phyloP scores from a whole-genome alignment of 2,113 vertebrate genomes.

The Nipponia nippon region DNA sequence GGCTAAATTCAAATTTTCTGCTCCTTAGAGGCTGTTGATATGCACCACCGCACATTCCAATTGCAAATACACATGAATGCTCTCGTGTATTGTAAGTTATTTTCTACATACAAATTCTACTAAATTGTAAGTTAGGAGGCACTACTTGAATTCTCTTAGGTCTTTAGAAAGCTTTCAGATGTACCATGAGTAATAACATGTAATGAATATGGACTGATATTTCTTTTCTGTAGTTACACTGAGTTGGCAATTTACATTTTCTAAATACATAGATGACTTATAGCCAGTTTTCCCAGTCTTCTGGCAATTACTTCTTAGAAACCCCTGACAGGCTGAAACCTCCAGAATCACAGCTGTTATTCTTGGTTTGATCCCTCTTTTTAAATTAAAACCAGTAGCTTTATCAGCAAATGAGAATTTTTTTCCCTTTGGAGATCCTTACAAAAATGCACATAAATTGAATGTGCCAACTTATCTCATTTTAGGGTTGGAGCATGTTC shows the following conservation, averaged over 20 bases:
- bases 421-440: slow-evolving; percentile 45
- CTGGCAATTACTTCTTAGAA: slow-evolving; percentile 60
- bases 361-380: slow-evolving; percentile 52
- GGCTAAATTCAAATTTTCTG: slow-evolving; percentile 42
- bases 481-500: slow-evolving; percentile 9
- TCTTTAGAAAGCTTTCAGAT: slow-evolving; percentile 67
- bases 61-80: slow-evolving; percentile 35
- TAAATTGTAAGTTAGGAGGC: slow-evolving; percentile 49
- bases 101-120: slow-evolving; percentile 53
- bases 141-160: slow-evolving; percentile 53
- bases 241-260: slow-evolving; percentile 49
- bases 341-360: slow-evolving; percentile 46
- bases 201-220: slow-evolving; percentile 50
- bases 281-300: slow-evolving; percentile 50
- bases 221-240: slow-evolving; percentile 38
- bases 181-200: slow-evolving; percentile 17
- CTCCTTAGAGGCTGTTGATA: slow-evolving; percentile 33
- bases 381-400: slow-evolving; percentile 58
- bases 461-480: not conserved
- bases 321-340: slow-evolving; percentile 44
- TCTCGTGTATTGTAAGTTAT: slow-evolving; percentile 34
- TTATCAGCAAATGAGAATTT: slow-evolving; percentile 43
- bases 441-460: slow-evolving; percentile 46
- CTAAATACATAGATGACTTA: slow-evolving; percentile 53
- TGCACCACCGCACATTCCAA: not conserved